These are phyloP conservation scores for Coenobita brevimanus DNA, from an alignment of 1,140 invertebrate genomes.

Conservation along the genomic window DNA sequence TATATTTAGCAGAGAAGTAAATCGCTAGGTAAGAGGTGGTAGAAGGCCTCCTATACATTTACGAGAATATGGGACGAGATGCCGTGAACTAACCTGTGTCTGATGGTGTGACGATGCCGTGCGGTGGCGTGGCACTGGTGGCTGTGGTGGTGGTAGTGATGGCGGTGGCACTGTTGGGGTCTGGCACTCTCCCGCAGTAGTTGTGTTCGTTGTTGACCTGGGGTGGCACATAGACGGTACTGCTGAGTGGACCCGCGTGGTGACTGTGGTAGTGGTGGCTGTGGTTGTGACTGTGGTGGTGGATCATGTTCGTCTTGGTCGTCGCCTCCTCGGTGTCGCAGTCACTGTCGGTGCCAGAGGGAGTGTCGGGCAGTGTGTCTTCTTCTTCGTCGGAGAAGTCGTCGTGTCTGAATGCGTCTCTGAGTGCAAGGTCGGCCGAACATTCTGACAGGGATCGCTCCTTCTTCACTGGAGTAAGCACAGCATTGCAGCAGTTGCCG, in stretches of 20 bases:
- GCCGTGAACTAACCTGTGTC: slow-evolving; percentile 55
- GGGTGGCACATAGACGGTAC: background rate
- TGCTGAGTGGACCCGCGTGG: background rate
- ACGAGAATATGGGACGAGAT: too few species aligned
- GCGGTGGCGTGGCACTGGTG: background rate
- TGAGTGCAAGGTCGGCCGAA: slow-evolving; percentile 30
- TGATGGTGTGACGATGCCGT: slow-evolving; percentile 22
- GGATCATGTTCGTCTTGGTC: background rate
- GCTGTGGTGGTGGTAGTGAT: too few species aligned
- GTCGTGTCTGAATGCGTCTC: slow-evolving; percentile 17
- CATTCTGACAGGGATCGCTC: slow-evolving; percentile 43
- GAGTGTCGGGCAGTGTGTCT: slow-evolving; percentile 54
- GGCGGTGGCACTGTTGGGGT: background rate
- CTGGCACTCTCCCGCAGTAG: slow-evolving; percentile 52
- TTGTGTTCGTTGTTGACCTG: slow-evolving; percentile 42
- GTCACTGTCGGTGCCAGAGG: slow-evolving; percentile 59
- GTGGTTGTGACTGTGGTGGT: background rate
- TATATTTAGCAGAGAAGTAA: too few species aligned
- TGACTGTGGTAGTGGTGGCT: too few species aligned
- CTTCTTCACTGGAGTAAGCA: slow-evolving; percentile 21
- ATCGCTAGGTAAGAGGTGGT: too few species aligned
- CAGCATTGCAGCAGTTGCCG: background rate
- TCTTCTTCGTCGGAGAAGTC: slow-evolving; percentile 44
- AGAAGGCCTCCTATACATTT: too few species aligned
- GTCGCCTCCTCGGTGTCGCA: slow-evolving; percentile 47